Conservation (phyloP, 2,888 invertebrate genomes). For the Parnassius apollo region DNA sequence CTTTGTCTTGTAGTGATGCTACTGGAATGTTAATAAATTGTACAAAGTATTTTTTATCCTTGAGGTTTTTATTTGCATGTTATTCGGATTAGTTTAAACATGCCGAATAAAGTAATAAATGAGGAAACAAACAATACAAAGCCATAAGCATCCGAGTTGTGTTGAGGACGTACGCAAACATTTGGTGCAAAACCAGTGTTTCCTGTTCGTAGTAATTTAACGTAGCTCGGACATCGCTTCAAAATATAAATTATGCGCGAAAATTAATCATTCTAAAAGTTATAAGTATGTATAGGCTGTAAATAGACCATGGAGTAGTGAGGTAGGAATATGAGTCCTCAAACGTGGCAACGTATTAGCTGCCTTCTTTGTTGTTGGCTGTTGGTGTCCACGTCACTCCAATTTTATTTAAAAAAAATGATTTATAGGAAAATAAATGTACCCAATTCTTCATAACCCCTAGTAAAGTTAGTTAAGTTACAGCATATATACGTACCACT, state of each 20-base stretch:
- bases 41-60: not conserved
- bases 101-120: slow-evolving; percentile 11
- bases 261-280: not conserved
- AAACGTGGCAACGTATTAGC: too few species aligned
- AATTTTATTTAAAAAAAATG: too few species aligned
- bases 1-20: too few species aligned
- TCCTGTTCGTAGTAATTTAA: slow-evolving; percentile 19
- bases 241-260: not conserved
- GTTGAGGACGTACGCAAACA: slow-evolving; percentile 12
- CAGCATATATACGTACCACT: too few species aligned
- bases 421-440: too few species aligned
- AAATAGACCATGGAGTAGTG: too few species aligned
- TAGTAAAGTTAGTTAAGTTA: too few species aligned
- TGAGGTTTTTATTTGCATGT: slow-evolving; percentile 1
- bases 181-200: not conserved
- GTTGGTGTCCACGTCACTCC: too few species aligned
- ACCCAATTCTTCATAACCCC: too few species aligned
- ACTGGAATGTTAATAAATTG: not conserved
- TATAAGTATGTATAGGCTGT: too few species aligned
- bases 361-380: too few species aligned
- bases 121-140: slow-evolving; percentile 15
- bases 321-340: too few species aligned
- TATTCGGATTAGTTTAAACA: slow-evolving; percentile 3
- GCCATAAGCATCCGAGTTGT: not conserved
- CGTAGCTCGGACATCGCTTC: not conserved